These are phyloP conservation scores for Heliocidaris tuberculata DNA, from an alignment of 35 echinoderm and acorn worm species.

Conservation along the genomic window DNA sequence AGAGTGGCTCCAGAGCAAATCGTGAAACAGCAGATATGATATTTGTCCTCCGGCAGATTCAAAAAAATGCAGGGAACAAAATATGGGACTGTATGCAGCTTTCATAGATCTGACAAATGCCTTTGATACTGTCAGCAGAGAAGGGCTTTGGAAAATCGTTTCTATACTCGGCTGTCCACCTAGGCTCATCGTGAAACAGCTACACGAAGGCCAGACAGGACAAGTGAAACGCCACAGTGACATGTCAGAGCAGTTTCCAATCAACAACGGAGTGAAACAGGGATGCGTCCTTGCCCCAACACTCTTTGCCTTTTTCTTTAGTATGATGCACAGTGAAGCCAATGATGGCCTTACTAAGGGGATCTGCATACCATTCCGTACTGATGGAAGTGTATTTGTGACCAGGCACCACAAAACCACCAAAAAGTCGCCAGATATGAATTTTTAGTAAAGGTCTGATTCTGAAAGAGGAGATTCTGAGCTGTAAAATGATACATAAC, in stretches of 20 bases:
- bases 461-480: too few relatives aligned
- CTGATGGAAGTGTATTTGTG: conserved; percentile 67
- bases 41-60: conserved; percentile 29
- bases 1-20: too few relatives aligned
- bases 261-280: conserved; percentile 59
- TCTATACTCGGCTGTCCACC: conserved; percentile 51
- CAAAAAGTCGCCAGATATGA: too few relatives aligned
- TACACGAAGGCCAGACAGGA: conserved; percentile 49
- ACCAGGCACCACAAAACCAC: too few relatives aligned
- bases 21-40: conserved; percentile 1
- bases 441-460: too few relatives aligned
- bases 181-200: conserved; percentile 49
- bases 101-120: conserved; percentile 50
- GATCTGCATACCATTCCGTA: conserved; percentile 54
- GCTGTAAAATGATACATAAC: too few relatives aligned
- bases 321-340: background rate
- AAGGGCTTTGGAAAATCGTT: conserved; percentile 45
- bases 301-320: conserved; percentile 33
- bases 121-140: conserved; percentile 53
- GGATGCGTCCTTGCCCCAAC: conserved; percentile 47
- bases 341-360: conserved; percentile 11
- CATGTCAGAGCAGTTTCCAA: conserved; percentile 39
- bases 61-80: conserved; percentile 44
- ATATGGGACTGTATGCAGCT: conserved; percentile 30
- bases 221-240: too few relatives aligned